Evolutionary conservation across 1,140 invertebrate genomes (phyloP).

Genomic region (Drosophila malerkotliana): DNA sequence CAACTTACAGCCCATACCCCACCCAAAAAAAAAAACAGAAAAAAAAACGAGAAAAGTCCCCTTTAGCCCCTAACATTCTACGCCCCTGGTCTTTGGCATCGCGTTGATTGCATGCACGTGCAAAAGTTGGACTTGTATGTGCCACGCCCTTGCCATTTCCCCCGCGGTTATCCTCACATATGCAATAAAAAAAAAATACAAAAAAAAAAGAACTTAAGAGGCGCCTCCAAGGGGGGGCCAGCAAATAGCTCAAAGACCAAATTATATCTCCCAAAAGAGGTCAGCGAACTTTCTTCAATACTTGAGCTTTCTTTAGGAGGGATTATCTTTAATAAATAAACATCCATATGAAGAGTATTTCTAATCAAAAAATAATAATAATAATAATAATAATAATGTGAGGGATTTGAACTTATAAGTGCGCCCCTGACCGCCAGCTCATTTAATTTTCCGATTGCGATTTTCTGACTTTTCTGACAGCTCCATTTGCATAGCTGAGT

Average conservation of each 20-base stretch:
- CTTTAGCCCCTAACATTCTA: neutral
- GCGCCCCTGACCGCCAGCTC: neutral
- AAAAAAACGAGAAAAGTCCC: neutral
- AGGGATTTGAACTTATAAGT: neutral
- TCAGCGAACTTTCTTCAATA: slow-evolving; percentile 11
- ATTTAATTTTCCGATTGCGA: slow-evolving; percentile 18
- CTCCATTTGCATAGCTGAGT: slow-evolving; percentile 29
- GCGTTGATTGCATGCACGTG: slow-evolving; percentile 70
- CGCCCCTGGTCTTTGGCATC: slow-evolving; percentile 24
- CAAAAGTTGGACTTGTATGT: slow-evolving; percentile 33
- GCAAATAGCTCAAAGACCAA: too few species aligned
- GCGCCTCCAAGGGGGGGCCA: too few species aligned
- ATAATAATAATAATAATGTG: neutral
- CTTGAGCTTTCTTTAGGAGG: neutral
- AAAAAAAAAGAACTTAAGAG: slow-evolving; percentile 2
- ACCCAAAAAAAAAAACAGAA: neutral
- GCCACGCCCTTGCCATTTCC: slow-evolving; percentile 5
- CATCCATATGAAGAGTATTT: neutral
- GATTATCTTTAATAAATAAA: neutral
- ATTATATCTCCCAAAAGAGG: neutral
- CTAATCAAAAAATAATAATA: neutral
- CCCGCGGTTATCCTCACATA: neutral
- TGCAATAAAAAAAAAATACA: slow-evolving; percentile 1
- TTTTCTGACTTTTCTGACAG: slow-evolving; percentile 4
- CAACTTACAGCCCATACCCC: neutral